Base-by-base conservation (phyloP, 2,113 vertebrate genomes). In the Zapus hudsonius region DNA sequence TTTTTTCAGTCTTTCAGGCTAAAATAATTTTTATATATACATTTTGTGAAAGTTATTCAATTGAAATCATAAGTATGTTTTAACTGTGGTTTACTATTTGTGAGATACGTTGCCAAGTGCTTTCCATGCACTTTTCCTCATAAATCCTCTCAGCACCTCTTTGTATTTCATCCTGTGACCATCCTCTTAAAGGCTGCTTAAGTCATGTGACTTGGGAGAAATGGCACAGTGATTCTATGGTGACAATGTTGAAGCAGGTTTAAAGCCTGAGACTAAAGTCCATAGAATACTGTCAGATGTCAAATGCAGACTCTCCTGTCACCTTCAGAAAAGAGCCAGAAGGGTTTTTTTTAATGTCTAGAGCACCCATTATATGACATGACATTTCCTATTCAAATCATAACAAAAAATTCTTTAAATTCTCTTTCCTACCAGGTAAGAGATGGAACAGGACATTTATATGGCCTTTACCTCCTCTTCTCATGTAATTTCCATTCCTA, bases 151-250 rank as follows among this genome's bases (percentile, higher is more conserved):
- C 17, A 82, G 47, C 23, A 74, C 42, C 36, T 42, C 17, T 82
- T 89, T 70, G 10, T 89, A 79, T 4, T 11, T 90, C 57, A 33
- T 92, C 23, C 11, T 38, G 38, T 59, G 55, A 42, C 87, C 92
- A 79, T 55, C 5, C 82, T 76, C 92, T 78, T 73, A 33, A 81
- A 89, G 29, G 25, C 86, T 70, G 81, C 44, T 67, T 55, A 90
- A 44, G 40, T 83, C n/a, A 72, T 33, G n/a, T 72, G 38, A 90
- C 55, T 75, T 23, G 80, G 19, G 31, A 75, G n/a, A 25, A 75
- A 80, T 23, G 38, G 33, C 22, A 64, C 10, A 92, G 8, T 74
- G 7, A 88, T 93, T 8, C 38, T 17, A 63, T 74, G 63, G 27
- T 70, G 79, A 70, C 84, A 79, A 83, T 59, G 44, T 6, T 87